Percentiles rank a stretch among this genome's conserved stretches.
Evolutionary conservation across 2,113 vertebrate genomes (phyloP).

Genomic region (Mus spicilegus): DNA sequence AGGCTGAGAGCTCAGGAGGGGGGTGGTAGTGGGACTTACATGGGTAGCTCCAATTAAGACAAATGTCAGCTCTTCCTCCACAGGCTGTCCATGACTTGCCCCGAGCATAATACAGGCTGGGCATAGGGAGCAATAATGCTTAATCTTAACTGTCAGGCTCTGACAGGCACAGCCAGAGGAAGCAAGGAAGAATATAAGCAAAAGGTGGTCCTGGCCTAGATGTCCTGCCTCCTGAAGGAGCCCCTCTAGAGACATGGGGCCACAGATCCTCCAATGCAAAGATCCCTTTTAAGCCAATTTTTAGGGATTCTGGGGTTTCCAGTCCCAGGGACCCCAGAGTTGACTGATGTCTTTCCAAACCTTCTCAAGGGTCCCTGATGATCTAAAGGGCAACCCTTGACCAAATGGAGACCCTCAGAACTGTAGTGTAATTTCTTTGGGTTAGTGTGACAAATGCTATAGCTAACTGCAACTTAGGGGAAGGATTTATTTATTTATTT

Average conservation of each 20-base stretch:
- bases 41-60: constrained; percentile 73
- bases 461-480: neutral
- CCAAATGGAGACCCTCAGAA: neutral
- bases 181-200: neutral
- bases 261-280: rapidly evolving
- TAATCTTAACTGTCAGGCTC: constrained; percentile 48
- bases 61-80: constrained; percentile 68
- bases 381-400: neutral
- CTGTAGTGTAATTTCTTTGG: too few relatives aligned
- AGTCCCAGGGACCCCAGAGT: neutral
- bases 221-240: neutral
- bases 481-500: too few relatives aligned
- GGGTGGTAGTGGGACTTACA: neutral
- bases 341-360: neutral
- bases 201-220: neutral
- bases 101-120: neutral
- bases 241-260: neutral
- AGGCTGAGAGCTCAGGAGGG: neutral
- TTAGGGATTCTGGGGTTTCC: neutral
- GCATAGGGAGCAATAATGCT: constrained; percentile 6
- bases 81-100: neutral
- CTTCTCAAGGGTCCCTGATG: neutral
- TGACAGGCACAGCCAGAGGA: constrained; percentile 46
- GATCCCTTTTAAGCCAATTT: neutral
- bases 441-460: neutral